A percentile compares a stretch with the other conserved stretches of the same genome.
Conservation (phyloP, 2,888 invertebrate species). For the Meiosimyza decipiens region DNA sequence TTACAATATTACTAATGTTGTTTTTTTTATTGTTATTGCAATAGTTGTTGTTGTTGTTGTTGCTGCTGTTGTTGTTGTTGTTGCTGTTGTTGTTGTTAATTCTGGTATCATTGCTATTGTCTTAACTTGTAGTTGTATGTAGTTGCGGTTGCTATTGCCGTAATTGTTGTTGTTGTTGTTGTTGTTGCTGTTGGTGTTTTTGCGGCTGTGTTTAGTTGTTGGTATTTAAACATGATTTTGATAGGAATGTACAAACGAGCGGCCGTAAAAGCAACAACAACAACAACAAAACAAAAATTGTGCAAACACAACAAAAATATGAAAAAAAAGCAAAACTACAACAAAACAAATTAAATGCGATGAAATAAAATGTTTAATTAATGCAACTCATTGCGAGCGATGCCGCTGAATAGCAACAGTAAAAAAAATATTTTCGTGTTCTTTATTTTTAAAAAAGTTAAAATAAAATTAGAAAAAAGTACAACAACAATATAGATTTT, state of each 20-base stretch:
- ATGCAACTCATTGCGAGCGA: slow-evolving; percentile 29
- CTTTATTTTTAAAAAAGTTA: slow-evolving; percentile 8
- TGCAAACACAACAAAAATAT: neutral
- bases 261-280: neutral
- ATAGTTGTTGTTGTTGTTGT: slow-evolving; percentile 34
- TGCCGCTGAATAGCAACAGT: slow-evolving; percentile 14
- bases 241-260: slow-evolving; percentile 17
- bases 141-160: slow-evolving; percentile 32
- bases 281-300: neutral
- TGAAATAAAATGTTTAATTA: slow-evolving; percentile 32
- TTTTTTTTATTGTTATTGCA: no score
- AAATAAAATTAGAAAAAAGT: slow-evolving; percentile 4
- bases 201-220: slow-evolving; percentile 22
- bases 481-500: neutral
- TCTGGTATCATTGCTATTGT: no score
- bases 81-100: slow-evolving; percentile 16
- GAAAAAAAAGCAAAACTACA: neutral
- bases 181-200: slow-evolving; percentile 10
- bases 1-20: no score
- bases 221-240: slow-evolving; percentile 29
- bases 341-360: slow-evolving; percentile 18
- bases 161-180: slow-evolving; percentile 5
- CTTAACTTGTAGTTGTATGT: slow-evolving; percentile 1
- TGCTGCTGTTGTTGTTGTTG: slow-evolving; percentile 11
- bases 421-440: slow-evolving; percentile 3